Evolutionary conservation across 2,888 invertebrate species (phyloP), one percentile per base, ranked within the genome.

Genomic region (Cephus sareptanus): DNA sequence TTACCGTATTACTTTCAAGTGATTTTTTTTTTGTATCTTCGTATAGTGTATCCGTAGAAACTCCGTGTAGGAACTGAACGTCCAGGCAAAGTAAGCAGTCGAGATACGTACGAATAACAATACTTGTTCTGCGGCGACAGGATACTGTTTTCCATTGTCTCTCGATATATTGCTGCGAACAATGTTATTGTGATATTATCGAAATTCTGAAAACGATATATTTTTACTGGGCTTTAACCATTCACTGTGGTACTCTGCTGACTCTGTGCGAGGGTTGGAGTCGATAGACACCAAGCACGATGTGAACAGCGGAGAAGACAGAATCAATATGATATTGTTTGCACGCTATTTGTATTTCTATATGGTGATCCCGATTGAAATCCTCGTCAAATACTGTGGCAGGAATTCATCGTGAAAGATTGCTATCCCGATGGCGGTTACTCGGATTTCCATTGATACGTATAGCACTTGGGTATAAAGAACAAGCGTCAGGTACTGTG

Each of bases 261-360:
- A 23, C 56, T 56, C 56, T 56, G 1, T 23, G 9, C 6, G 23
- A 56, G 23, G 23, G 56, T 23, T 56, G 23, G 56, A 23, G 56
- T 56, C 56, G 23, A 56, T 23, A 56, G 56, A 23, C 56, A 56
- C 23, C 23, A 56, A 56, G 56, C 23, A 23, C 23, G 23, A 56
- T 23, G 56, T 56, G 56, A 13, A 71, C 34, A 30, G 30, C 69
- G 15, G 69, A 30, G 73, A 74, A 74, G 56, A 74, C 77, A 74
- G 69, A 77, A 74, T 77, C 77, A 77, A 77, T 74, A 77, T 37
- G 69, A 74, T 34, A 69, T 73, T 77, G 74, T 77, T 77, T 74
- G 68, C 12, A n/a, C 35, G 23, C 30, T 74, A 74, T 77, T 77
- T 74, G 77, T 74, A 69, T 69, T 37, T 56, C 56, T 56, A 56